A percentile compares a stretch with the other conserved stretches of the same genome.
phyloP scores from a whole-genome alignment of 2,113 vertebrate genomes.

The Chaetorhynchus papuensis region DNA sequence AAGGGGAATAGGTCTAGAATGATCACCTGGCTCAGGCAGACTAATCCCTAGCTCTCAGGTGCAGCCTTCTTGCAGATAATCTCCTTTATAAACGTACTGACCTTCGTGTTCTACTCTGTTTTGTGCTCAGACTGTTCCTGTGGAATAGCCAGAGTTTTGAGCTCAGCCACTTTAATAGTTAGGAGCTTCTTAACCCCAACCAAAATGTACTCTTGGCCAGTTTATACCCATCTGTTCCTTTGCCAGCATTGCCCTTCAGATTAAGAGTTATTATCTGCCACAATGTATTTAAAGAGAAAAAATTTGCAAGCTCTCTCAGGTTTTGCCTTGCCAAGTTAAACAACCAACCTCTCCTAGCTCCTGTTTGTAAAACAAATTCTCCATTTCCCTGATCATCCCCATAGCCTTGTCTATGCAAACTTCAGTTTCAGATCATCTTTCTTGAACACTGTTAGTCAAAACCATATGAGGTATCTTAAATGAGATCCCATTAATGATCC shows the following conservation, averaged over 20 bases:
- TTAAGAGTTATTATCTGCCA: not conserved
- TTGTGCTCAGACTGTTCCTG: fast-evolving
- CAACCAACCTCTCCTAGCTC: not conserved
- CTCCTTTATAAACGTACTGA: not conserved
- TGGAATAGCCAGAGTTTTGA: not conserved
- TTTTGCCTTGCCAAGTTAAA: not conserved
- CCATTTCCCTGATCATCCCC: not conserved
- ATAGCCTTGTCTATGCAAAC: not conserved
- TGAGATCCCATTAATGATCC: not conserved
- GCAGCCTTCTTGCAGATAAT: not conserved
- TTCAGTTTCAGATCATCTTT: not conserved
- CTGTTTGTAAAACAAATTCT: not conserved
- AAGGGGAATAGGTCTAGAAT: not conserved
- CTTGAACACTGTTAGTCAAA: not conserved
- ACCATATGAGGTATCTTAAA: not conserved
- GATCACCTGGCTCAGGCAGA: not conserved
- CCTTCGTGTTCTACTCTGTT: not conserved
- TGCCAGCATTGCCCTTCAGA: not conserved
- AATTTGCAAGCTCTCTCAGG: not conserved
- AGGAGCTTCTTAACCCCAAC: not conserved
- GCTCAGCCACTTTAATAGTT: not conserved
- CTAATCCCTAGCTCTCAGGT: not conserved
- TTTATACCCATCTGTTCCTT: not conserved
- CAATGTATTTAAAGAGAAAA: not conserved
- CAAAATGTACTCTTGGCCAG: not conserved